Evolutionary conservation across 2,797 vertebrate species (phyloP), one percentile per base, ranked within the genome.

Genomic region (Brachyalestes nurse): DNA sequence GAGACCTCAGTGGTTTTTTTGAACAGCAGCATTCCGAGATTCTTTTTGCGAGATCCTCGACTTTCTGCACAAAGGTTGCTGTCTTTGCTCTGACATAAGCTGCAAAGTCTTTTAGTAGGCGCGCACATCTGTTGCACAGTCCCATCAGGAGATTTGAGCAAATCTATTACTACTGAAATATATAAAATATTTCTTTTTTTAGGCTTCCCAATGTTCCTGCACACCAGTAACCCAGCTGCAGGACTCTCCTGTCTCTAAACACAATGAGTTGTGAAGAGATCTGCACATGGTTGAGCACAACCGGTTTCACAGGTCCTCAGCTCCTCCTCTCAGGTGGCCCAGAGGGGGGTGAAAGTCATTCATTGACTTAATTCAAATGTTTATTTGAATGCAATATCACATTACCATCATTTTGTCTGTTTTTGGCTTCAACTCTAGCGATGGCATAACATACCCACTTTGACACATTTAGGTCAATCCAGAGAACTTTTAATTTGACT

Each of bases 21-120:
- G 12, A 17, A 34, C 69, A 71, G 47, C 69, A 71, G 42, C 47
- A 71, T 6, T 53, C 47, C 21, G 67, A 70, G n/a, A 71, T 71
- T 9, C 23, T 28, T 4, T 34, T 34, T 2, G 14, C 5, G 3
- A 28, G 47, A 28, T 53, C 47, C 12, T 14, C 53, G 12, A 71
- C 21, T 71, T 71, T 71, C 21, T 71, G 69, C 14, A 71, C 69
- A 28, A 71, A 71, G 14, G 0, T 51, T 0, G 47, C 21, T 0
- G 21, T 34, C 25, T 53, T 71, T 6, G 14, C 40, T 71, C 17
- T 28, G 21, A 71, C 13, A 0, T 25, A 28, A 12, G 21, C 16
- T 71, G 51, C 53, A 28, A 71, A 71, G 8, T 71, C 69, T 10
- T 53, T 14, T 7, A 71, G 14, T 6, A 71, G 14, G 51, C 23